A percentile compares a stretch with the other conserved stretches of the same genome.
Evolutionary conservation across 1,140 invertebrate genomes (phyloP).

Genomic region (Drosophila burlai): DNA sequence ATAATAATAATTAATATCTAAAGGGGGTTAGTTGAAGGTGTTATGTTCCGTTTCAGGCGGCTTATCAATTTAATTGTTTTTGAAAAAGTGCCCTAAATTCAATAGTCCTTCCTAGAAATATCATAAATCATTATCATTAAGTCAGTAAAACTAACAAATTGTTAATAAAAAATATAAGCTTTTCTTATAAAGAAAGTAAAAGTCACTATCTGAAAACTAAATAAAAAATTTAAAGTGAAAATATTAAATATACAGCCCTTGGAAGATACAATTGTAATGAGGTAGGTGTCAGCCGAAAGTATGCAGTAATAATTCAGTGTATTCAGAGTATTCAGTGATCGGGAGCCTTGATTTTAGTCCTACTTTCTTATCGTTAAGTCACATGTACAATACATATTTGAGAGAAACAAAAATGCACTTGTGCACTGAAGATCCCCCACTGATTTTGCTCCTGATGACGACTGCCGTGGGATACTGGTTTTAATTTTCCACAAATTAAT

Average conservation of each 20-base stretch:
- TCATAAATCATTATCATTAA: too few species aligned
- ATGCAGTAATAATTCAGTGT: not conserved
- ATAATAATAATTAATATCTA: too few species aligned
- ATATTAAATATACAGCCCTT: not conserved
- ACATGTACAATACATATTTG: conserved; percentile 1
- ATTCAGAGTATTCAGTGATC: not conserved
- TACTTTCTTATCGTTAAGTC: not conserved
- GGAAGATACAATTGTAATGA: not conserved
- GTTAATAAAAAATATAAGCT: not conserved
- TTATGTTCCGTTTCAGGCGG: too few species aligned
- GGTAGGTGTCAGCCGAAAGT: not conserved
- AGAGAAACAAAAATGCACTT: conserved; percentile 11
- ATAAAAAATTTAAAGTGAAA: not conserved
- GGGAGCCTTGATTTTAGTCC: not conserved
- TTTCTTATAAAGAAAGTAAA: not conserved
- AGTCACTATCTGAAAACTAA: not conserved
- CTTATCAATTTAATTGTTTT: too few species aligned
- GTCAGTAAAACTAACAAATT: not conserved
- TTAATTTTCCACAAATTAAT: conserved; percentile 23
- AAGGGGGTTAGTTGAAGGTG: too few species aligned
- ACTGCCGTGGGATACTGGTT: conserved; percentile 12
- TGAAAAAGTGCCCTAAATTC: not conserved
- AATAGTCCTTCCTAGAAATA: not conserved
- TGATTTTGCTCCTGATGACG: conserved; percentile 12
- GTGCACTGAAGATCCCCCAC: conserved; percentile 10